Evolutionary conservation across 2,113 vertebrate genomes (phyloP).

Genomic region (Thamnophis sirtalis): DNA sequence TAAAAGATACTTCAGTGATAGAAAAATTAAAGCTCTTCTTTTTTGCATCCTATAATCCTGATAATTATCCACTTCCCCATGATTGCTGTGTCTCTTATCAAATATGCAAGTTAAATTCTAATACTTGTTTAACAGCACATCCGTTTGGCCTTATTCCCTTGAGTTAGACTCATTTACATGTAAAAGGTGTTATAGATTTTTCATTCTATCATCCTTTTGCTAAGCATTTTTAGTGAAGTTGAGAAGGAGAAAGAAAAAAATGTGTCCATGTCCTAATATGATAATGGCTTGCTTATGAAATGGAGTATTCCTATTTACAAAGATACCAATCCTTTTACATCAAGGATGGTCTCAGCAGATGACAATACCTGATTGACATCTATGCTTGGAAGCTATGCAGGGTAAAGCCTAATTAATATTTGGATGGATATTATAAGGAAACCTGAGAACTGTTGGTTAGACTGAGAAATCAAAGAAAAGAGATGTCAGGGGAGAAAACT

Average conservation of each 20-base stretch:
- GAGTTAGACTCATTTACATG: neutral
- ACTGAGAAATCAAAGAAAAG: neutral
- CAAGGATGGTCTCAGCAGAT: neutral
- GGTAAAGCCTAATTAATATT: neutral
- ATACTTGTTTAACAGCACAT: neutral
- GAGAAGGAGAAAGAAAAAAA: neutral
- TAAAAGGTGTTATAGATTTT: neutral
- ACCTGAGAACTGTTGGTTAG: neutral
- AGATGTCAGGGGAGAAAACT: neutral
- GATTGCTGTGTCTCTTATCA: neutral
- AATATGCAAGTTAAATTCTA: neutral
- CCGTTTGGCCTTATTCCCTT: neutral
- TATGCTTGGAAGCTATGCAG: neutral
- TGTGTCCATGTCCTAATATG: neutral
- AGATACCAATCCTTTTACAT: neutral
- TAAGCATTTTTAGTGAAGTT: neutral
- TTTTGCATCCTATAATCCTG: neutral
- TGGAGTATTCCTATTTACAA: neutral
- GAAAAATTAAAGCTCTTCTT: neutral
- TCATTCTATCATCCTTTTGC: neutral
- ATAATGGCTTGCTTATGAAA: neutral
- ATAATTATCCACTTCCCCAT: neutral
- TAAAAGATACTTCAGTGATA: neutral
- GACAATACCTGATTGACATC: neutral
- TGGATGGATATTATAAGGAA: neutral